phyloP scores from a whole-genome alignment of 2,797 vertebrate species.

The Peromyscus nudipes region DNA sequence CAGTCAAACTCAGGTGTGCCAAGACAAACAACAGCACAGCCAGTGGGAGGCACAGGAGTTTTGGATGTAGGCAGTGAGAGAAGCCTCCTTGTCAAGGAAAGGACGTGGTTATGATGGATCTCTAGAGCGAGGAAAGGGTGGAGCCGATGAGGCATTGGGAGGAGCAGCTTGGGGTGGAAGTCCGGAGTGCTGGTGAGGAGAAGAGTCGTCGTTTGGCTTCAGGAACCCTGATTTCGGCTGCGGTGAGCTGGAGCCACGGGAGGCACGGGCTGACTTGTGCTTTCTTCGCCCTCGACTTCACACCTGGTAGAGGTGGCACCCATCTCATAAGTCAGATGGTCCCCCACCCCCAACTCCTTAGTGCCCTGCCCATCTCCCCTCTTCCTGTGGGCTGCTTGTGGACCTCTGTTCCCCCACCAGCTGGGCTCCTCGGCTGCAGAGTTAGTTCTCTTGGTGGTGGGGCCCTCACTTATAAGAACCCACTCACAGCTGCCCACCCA shows the following conservation, averaged over 20 bases:
- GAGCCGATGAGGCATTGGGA: neutral
- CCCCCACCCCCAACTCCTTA: neutral
- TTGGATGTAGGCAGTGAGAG: neutral
- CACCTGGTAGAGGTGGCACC: conserved; percentile 21
- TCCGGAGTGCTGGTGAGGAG: neutral
- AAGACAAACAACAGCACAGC: neutral
- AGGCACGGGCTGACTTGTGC: neutral
- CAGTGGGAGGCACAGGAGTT: neutral
- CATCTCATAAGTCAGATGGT: neutral
- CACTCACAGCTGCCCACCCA: conserved; percentile 74
- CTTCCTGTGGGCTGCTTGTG: neutral
- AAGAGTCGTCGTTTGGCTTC: neutral
- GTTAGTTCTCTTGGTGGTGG: neutral
- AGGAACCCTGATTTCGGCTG: neutral
- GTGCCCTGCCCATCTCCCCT: neutral
- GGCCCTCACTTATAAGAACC: conserved; percentile 79
- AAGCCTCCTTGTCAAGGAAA: neutral
- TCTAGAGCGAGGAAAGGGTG: neutral
- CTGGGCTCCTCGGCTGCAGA: neutral
- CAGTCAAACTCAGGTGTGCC: neutral
- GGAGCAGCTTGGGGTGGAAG: neutral
- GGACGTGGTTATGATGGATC: fast-evolving
- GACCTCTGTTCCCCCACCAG: neutral
- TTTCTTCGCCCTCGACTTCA: conserved; percentile 8
- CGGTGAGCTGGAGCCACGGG: neutral